A percentile compares a stretch with the other conserved stretches of the same genome.
phyloP scores from a whole-genome alignment of 2,797 vertebrate species.

The Macroramphosus scolopax region DNA sequence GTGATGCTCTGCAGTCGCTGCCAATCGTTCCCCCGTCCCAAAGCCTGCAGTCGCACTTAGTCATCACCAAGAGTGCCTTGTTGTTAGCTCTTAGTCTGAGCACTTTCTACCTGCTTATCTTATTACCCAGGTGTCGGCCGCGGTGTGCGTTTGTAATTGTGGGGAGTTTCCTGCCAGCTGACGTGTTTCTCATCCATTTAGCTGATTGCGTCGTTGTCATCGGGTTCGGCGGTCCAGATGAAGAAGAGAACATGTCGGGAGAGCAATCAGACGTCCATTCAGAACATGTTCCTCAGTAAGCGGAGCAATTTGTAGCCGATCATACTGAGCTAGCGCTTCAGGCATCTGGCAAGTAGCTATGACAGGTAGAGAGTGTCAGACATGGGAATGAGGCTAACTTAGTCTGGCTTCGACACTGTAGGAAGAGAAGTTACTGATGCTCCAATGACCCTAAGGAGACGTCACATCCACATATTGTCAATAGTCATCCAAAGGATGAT shows the following conservation, averaged over 20 bases:
- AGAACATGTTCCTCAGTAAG: no score
- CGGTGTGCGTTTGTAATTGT: slow-evolving; percentile 57
- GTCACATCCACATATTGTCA: no score
- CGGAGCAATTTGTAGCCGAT: no score
- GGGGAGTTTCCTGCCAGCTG: slow-evolving; percentile 54
- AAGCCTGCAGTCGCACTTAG: slow-evolving; percentile 47
- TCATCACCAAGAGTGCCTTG: slow-evolving; percentile 62
- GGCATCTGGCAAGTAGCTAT: no score
- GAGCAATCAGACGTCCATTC: slow-evolving; percentile 49
- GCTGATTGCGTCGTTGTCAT: slow-evolving; percentile 54
- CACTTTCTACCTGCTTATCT: slow-evolving; percentile 70
- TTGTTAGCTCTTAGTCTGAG: slow-evolving; percentile 67
- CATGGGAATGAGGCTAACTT: no score
- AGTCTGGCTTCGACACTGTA: no score
- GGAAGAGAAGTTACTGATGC: no score
- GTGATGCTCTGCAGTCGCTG: slow-evolving; percentile 33
- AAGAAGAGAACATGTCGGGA: slow-evolving; percentile 43
- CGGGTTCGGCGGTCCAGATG: slow-evolving; percentile 21
- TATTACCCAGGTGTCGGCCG: slow-evolving; percentile 62
- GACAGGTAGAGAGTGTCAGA: no score
- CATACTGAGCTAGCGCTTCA: no score
- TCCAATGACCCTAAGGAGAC: no score
- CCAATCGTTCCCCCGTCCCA: slow-evolving; percentile 48
- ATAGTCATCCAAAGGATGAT: no score
- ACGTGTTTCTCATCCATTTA: slow-evolving; percentile 56